Evolutionary conservation across 2,797 vertebrate species (phyloP).

Genomic region (Lindbergichthys nudifrons): DNA sequence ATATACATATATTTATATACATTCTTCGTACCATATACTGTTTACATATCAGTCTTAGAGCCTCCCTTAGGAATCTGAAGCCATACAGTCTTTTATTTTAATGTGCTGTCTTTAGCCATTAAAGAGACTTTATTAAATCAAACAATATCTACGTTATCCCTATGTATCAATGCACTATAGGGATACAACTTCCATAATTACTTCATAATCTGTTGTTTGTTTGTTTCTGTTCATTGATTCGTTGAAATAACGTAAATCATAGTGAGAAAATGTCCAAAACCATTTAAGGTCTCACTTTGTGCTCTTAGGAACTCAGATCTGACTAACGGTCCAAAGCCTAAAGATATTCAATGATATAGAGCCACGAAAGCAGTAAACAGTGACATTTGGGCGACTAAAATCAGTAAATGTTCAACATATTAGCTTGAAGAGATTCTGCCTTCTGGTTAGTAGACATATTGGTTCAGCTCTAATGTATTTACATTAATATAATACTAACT

Average conservation of each 20-base stretch:
- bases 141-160: not conserved
- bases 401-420: not conserved
- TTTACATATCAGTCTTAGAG: conserved; percentile 3
- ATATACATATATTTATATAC: conserved; percentile 28
- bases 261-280: too few species aligned
- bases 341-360: not conserved
- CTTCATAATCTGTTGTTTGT: not conserved
- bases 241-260: too few species aligned
- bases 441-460: not conserved
- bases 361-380: not conserved
- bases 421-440: not conserved
- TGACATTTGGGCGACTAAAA: not conserved
- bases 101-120: conserved; percentile 34
- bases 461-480: not conserved
- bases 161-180: not conserved
- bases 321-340: not conserved
- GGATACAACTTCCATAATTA: not conserved
- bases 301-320: too few species aligned
- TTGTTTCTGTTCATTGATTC: not conserved
- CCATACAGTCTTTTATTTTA: conserved; percentile 6
- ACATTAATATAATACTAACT: not conserved
- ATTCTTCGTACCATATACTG: not conserved
- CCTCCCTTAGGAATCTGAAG: conserved; percentile 1
- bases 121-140: conserved; percentile 15
- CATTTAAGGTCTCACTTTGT: too few species aligned